Evolutionary conservation across 1,140 invertebrate genomes (phyloP), one percentile per base, ranked within the genome.

Genomic region (Chymomyza costata): DNA sequence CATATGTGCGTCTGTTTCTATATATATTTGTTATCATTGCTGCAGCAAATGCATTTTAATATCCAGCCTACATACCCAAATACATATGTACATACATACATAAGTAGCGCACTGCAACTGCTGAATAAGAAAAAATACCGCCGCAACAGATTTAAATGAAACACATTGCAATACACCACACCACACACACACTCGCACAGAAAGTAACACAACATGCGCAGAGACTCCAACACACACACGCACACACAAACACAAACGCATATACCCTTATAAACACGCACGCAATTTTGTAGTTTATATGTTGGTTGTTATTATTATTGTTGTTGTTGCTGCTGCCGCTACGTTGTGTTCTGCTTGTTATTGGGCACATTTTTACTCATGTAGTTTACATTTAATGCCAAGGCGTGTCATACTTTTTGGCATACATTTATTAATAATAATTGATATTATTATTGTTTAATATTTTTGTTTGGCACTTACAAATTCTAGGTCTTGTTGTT

Each of bases 401-500:
- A 25, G 31, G 21, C 30, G 38, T 54, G 21, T 54, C 43, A 54
- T 34, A 44, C 38, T 39, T 56, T n/a, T n/a, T n/a, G 32, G 7
- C 13, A 41, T 16, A 3, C 38, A n/a, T 44, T 38, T 31, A 25
- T n/a, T n/a, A n/a, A n/a, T n/a, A n/a, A n/a, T 39, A 60, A 60
- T 60, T 49, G 45, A 49, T 48, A n/a, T n/a, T n/a, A n/a, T 39
- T 55, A 60, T 60, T 49, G 45, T 56, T 48, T 13, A 60, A 60
- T 34, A 49, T 55, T 39, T 41, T 28, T 49, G 52, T 60, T 60
- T 60, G 37, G 32, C 52, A 60, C 57, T 60, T 60, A 60, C 57
- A 60, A 49, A 56, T 60, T 60, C 52, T 56, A 55, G 57, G 57
- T 60, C 57, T 60, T 60, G 57, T 60, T 60, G 57, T 60, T 60